Conservation (phyloP, 1,140 invertebrate species). For the Coenobita brevimanus region DNA sequence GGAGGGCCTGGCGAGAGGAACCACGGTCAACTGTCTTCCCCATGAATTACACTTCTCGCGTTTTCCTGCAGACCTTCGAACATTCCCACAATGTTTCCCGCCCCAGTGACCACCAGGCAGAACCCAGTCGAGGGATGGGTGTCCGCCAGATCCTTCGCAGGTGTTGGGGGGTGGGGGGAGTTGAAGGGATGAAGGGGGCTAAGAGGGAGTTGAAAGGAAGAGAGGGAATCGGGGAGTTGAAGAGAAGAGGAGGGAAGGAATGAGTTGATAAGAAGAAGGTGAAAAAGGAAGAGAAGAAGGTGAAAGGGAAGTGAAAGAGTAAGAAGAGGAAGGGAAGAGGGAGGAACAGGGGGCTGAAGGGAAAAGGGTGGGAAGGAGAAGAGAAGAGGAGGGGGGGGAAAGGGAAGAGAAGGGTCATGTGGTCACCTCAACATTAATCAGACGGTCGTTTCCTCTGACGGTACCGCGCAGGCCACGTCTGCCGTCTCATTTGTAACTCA, state of each 20-base stretch:
- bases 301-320: no score
- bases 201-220: no score
- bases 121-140: not conserved
- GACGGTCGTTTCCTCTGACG: slow-evolving; percentile 19
- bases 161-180: not conserved
- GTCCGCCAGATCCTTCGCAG: slow-evolving; percentile 15
- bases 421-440: slow-evolving; percentile 21
- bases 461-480: not conserved
- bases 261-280: no score
- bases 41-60: slow-evolving; percentile 13
- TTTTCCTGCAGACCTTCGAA: slow-evolving; percentile 30
- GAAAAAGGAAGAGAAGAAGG: no score
- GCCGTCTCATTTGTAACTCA: slow-evolving; percentile 36
- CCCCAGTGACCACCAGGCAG: not conserved
- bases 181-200: no score
- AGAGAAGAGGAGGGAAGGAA: no score
- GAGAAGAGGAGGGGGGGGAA: no score
- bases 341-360: no score
- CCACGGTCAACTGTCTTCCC: slow-evolving; percentile 30
- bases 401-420: no score
- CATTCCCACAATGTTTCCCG: slow-evolving; percentile 35
- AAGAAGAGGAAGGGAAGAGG: no score
- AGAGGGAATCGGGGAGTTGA: no score
- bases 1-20: not conserved
- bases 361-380: no score